Conservation (phyloP, 1,140 invertebrate genomes). For the Cepaea nemoralis region DNA sequence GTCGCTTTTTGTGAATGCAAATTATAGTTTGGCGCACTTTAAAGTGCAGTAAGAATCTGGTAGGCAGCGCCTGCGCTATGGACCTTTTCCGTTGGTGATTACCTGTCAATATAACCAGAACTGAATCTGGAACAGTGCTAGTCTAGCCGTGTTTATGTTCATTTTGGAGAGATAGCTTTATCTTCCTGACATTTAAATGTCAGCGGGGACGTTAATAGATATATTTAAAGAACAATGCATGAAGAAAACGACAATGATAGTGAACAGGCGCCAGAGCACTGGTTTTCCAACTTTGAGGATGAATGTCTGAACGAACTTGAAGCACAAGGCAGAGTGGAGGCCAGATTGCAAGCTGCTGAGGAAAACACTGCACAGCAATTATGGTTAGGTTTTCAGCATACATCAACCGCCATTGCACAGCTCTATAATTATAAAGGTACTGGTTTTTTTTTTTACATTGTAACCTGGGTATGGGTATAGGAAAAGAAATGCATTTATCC, state of each 20-base stretch:
- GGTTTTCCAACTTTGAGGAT: conserved; percentile 81
- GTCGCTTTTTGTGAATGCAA: too few species aligned
- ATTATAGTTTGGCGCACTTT: conserved; percentile 10
- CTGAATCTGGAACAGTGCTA: too few species aligned
- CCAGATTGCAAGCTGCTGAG: conserved; percentile 78
- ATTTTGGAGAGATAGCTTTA: too few species aligned
- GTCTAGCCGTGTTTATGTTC: background rate
- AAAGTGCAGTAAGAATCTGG: background rate
- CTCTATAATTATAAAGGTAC: conserved; percentile 75
- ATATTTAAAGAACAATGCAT: conserved; percentile 53
- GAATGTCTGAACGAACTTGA: conserved; percentile 82
- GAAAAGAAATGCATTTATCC: too few species aligned
- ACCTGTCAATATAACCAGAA: conserved; percentile 35
- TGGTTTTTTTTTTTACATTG: background rate
- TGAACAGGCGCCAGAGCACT: conserved; percentile 75
- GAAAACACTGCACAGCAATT: conserved; percentile 81
- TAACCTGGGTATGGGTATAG: too few species aligned
- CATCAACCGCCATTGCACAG: conserved; percentile 84
- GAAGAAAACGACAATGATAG: conserved; percentile 65
- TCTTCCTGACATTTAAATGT: background rate
- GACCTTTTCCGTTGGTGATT: conserved; percentile 34
- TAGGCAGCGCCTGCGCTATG: conserved; percentile 45
- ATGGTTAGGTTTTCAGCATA: conserved; percentile 84
- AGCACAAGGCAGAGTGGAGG: conserved; percentile 80
- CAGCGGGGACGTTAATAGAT: background rate